phyloP scores from a whole-genome alignment of 2,797 vertebrate species.

The Pampus argenteus region DNA sequence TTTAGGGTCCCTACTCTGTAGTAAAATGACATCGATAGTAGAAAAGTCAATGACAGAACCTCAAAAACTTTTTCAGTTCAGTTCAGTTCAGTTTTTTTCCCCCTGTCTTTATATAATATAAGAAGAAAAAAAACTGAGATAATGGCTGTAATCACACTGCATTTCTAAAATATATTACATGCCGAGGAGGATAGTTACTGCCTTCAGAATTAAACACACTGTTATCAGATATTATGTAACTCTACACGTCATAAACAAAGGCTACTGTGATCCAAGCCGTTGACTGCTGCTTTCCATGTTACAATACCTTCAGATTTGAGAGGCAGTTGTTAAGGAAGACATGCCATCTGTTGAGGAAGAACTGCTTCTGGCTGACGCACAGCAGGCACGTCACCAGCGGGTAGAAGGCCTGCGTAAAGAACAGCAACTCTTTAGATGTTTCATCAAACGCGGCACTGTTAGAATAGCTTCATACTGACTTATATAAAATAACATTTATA shows the following conservation, averaged over 20 bases:
- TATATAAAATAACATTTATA: background rate
- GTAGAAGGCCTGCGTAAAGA: constrained; percentile 91
- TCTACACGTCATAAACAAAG: background rate
- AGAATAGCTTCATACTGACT: background rate
- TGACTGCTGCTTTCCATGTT: constrained; percentile 10
- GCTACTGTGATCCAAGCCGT: background rate
- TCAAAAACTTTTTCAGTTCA: too few relatives aligned
- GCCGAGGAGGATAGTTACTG: background rate
- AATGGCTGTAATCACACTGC: background rate
- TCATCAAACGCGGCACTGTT: background rate
- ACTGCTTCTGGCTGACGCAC: constrained; percentile 98
- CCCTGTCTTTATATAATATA: too few relatives aligned
- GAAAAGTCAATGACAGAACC: constrained; percentile 19
- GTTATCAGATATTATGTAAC: background rate
- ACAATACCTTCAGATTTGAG: constrained; percentile 95
- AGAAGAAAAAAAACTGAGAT: background rate
- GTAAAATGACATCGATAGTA: constrained; percentile 2
- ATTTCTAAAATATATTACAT: background rate
- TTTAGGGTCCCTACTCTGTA: constrained; percentile 98
- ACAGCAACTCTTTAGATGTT: constrained; percentile 14
- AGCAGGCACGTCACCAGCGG: constrained; percentile 97
- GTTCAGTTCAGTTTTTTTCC: too few relatives aligned
- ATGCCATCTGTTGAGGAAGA: constrained; percentile 98
- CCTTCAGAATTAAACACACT: background rate
- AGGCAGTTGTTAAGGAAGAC: constrained; percentile 98